Evolutionary conservation across 2,113 vertebrate species (phyloP).

Genomic region (Pituophis catenifer): DNA sequence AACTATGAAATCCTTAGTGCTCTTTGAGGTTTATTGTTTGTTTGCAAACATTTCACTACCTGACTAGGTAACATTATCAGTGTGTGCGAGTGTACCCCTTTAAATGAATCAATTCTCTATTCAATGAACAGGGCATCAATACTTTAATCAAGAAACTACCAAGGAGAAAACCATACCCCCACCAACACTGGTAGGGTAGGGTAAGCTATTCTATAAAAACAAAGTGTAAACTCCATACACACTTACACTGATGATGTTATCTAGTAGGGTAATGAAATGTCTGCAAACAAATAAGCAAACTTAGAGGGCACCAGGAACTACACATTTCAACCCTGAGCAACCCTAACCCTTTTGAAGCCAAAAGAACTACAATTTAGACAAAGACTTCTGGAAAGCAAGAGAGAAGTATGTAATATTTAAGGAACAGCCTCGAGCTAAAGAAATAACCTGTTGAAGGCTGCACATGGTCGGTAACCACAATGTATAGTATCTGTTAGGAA

Average conservation of each 20-base stretch:
- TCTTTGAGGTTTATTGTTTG: neutral
- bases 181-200: neutral
- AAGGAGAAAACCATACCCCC: neutral
- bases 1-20: neutral
- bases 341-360: neutral
- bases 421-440: neutral
- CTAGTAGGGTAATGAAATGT: neutral
- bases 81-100: neutral
- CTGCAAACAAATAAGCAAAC: too few relatives aligned
- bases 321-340: neutral
- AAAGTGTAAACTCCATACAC: neutral
- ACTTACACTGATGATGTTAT: neutral
- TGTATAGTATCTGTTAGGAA: neutral
- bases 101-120: neutral
- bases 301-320: too few relatives aligned
- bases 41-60: neutral
- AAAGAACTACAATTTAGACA: neutral
- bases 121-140: neutral
- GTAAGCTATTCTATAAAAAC: neutral
- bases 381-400: neutral
- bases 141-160: neutral
- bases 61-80: neutral
- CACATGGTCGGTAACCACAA: neutral
- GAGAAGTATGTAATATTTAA: neutral
- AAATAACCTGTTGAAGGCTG: neutral